Conservation (phyloP, 2,797 vertebrate genomes). For the Gallinago stenura region DNA sequence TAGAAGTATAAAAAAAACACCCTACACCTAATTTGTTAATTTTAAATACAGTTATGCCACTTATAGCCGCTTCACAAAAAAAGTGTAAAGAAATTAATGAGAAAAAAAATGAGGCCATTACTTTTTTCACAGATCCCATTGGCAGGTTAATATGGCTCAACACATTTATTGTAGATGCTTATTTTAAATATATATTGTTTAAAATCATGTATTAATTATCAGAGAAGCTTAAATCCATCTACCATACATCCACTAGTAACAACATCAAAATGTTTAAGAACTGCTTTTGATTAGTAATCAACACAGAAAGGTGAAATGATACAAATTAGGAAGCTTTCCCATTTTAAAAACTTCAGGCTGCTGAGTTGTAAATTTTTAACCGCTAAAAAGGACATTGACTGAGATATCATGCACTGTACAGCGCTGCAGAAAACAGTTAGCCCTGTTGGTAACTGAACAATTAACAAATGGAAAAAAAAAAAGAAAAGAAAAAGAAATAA, state of each 20-base stretch:
- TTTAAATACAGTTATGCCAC: conserved; percentile 80
- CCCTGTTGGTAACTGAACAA: conserved; percentile 39
- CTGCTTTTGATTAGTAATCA: conserved; percentile 75
- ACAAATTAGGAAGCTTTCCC: conserved; percentile 67
- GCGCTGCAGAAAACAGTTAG: conserved; percentile 51
- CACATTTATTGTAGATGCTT: conserved; percentile 81
- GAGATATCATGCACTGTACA: conserved; percentile 73
- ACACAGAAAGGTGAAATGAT: conserved; percentile 74
- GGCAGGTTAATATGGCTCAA: conserved; percentile 86
- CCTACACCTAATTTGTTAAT: conserved; percentile 73
- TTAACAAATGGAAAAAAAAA: neutral
- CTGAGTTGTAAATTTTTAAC: conserved; percentile 22
- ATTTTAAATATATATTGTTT: conserved; percentile 82
- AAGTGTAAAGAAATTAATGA: conserved; percentile 32
- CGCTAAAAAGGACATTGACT: conserved; percentile 50
- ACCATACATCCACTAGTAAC: conserved; percentile 80
- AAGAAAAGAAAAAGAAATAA: neutral
- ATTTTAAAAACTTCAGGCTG: conserved; percentile 69
- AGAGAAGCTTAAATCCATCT: conserved; percentile 80
- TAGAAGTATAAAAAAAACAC: conserved; percentile 73
- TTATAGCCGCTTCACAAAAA: conserved; percentile 76
- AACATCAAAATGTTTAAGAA: conserved; percentile 77
- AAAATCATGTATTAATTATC: conserved; percentile 80
- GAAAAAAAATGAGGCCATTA: conserved; percentile 73
- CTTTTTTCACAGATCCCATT: conserved; percentile 83